Conservation (phyloP, 2,113 vertebrate species). For the Phrynocephalus versicolor region DNA sequence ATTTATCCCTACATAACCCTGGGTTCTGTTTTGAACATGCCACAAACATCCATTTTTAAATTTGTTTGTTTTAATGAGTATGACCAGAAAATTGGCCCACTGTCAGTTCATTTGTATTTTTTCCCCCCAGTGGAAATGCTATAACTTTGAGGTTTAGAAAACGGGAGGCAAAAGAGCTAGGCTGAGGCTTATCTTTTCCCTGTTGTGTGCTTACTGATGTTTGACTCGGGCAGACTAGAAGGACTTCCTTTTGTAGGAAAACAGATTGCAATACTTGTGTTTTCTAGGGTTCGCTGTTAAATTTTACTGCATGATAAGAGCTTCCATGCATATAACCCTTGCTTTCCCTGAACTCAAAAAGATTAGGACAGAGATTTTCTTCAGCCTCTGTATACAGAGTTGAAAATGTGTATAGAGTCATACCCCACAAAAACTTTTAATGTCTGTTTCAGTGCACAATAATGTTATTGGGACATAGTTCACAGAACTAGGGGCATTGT, state of each 20-base stretch:
- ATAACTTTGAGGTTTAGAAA: conserved; percentile 41
- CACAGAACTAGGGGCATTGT: rapidly evolving
- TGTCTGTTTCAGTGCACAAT: neutral
- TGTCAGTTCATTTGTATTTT: neutral
- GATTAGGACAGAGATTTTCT: neutral
- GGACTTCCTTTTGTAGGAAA: conserved; percentile 4
- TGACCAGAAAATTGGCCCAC: rapidly evolving
- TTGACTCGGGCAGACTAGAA: neutral
- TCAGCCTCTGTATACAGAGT: neutral
- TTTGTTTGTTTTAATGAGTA: neutral
- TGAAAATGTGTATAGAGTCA: neutral
- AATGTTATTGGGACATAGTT: neutral
- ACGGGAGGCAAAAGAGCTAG: conserved; percentile 8
- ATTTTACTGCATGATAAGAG: rapidly evolving
- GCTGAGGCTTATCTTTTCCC: neutral
- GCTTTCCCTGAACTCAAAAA: neutral
- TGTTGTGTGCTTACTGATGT: neutral
- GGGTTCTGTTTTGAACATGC: neutral
- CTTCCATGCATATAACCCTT: neutral
- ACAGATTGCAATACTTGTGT: neutral
- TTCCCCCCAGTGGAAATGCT: neutral
- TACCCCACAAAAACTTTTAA: neutral
- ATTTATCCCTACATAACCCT: neutral
- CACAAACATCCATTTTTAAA: neutral
- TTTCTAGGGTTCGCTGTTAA: neutral